These are phyloP conservation scores for Parapsyche elsis DNA, from an alignment of 1,140 invertebrate species.

Conservation along the genomic window DNA sequence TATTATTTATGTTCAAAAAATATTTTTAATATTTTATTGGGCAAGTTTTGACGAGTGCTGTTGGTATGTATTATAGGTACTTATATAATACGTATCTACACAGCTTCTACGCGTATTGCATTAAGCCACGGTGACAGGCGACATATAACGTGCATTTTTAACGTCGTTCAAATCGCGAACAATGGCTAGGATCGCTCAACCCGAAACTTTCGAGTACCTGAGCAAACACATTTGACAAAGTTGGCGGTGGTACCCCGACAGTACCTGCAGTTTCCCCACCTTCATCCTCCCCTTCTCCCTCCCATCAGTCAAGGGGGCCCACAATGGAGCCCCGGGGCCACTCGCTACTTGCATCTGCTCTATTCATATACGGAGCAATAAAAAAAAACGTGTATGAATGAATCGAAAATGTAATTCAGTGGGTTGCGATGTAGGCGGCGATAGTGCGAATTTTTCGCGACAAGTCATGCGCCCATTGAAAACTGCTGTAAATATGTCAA, in stretches of 20 bases:
- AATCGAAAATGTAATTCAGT: conserved; percentile 9
- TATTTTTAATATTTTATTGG: too few relatives aligned
- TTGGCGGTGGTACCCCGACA: not conserved
- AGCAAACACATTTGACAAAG: conserved; percentile 48
- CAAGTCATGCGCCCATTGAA: too few relatives aligned
- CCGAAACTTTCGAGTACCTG: conserved; percentile 45
- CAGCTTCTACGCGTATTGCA: not conserved
- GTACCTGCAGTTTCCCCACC: not conserved
- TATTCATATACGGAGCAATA: conserved; percentile 4
- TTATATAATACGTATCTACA: too few relatives aligned
- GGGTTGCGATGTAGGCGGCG: not conserved
- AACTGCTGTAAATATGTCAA: too few relatives aligned
- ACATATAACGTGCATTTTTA: conserved; percentile 30
- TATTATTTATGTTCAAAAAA: too few relatives aligned
- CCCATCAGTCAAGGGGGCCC: conserved; percentile 21
- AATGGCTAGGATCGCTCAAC: conserved; percentile 43
- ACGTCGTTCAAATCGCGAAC: conserved; percentile 40
- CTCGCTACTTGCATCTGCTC: conserved; percentile 23
- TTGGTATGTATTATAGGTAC: too few relatives aligned
- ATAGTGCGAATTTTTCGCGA: conserved; percentile 15
- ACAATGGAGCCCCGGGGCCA: conserved; percentile 4
- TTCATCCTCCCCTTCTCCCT: not conserved
- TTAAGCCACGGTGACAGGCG: conserved; percentile 32
- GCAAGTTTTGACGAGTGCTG: too few relatives aligned
- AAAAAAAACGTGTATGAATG: conserved; percentile 13